phyloP scores from a whole-genome alignment of 1,140 invertebrate genomes.

The Nautilus pompilius region DNA sequence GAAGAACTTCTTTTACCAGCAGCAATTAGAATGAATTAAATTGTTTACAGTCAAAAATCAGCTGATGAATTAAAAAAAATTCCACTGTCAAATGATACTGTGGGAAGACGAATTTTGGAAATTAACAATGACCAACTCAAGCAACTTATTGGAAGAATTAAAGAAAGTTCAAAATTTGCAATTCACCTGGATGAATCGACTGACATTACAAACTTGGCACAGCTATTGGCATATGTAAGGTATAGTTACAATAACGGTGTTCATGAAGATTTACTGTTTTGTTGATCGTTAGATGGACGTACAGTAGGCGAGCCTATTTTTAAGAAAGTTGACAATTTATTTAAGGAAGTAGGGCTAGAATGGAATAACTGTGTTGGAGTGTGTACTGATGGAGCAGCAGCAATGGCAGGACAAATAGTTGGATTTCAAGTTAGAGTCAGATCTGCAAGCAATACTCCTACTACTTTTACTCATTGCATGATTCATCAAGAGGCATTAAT shows the following conservation, averaged over 20 bases:
- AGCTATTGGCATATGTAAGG: conserved; percentile 1
- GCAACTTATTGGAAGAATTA: conserved; percentile 1
- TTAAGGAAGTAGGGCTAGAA: not conserved
- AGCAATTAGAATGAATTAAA: not conserved
- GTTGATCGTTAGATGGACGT: not conserved
- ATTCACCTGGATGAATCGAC: conserved; percentile 3
- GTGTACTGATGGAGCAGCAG: not conserved
- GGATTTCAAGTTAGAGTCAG: too few species aligned
- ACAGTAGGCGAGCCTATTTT: conserved; percentile 2
- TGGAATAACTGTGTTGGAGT: not conserved
- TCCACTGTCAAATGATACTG: conserved; percentile 3
- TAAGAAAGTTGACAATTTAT: not conserved
- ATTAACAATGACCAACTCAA: not conserved
- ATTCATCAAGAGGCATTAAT: too few species aligned
- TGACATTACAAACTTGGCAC: not conserved
- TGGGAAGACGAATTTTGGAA: not conserved
- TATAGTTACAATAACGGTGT: not conserved
- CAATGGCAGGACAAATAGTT: conserved; percentile 4
- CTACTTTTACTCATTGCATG: too few species aligned
- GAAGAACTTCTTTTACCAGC: too few species aligned
- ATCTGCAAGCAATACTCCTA: too few species aligned
- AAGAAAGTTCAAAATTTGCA: not conserved
- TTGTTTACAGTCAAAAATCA: not conserved
- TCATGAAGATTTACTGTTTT: not conserved
- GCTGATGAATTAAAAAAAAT: not conserved